Evolutionary conservation across 2,113 vertebrate species (phyloP).

Genomic region (Hymenochirus boettgeri): DNA sequence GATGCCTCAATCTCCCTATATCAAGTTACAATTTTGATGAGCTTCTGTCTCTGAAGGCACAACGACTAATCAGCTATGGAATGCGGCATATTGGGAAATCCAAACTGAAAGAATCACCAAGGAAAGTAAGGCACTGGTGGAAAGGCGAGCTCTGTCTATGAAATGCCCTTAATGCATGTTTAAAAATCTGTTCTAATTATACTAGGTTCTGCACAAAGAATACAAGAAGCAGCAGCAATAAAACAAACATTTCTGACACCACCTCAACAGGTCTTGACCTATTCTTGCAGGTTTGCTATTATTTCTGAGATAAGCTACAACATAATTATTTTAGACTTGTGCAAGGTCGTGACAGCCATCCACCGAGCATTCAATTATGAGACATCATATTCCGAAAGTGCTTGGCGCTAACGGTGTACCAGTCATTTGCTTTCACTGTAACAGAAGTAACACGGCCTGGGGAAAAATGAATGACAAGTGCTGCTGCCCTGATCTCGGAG

Average conservation of each 20-base stretch:
- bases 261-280: not conserved
- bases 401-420: conserved; percentile 11
- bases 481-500: no score
- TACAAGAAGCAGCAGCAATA: not conserved
- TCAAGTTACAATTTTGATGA: not conserved
- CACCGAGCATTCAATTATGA: conserved; percentile 11
- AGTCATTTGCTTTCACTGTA: conserved; percentile 5
- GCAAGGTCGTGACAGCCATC: conserved; percentile 19
- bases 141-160: not conserved
- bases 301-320: not conserved
- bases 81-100: not conserved
- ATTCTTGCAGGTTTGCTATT: not conserved
- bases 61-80: not conserved
- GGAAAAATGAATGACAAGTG: no score
- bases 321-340: conserved; percentile 7
- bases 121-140: not conserved
- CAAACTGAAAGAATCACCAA: not conserved
- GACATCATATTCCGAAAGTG: conserved; percentile 22
- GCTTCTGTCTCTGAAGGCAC: conserved; percentile 12
- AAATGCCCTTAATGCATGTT: not conserved
- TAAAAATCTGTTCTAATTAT: conserved; percentile 8
- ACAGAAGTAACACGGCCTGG: conserved; percentile 4
- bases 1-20: not conserved
- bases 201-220: not conserved
- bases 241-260: not conserved